Base-by-base conservation (phyloP, 2,888 invertebrate species). In the Geophilus truncorum region DNA sequence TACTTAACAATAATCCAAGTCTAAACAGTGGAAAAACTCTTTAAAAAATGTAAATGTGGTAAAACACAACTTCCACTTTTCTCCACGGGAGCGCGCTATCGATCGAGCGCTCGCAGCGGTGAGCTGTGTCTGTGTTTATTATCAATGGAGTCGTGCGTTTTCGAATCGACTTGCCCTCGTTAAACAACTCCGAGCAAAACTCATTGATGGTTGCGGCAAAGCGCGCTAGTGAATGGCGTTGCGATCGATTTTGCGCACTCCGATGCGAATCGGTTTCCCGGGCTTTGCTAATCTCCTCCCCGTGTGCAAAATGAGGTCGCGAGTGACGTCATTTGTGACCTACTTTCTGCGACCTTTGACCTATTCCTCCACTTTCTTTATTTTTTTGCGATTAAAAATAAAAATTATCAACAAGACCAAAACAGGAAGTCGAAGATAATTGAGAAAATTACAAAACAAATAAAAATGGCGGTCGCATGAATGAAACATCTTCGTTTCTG, bases 261-360 rank as follows among this genome's bases (percentile, higher is more conserved):
- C 36, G 36, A 36, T 36, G n/a, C 51, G 18, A 51, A 51, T 51
- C 51, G 21, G 51, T 51, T 51, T 21, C 51, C 51, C 5, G 5
- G 45, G 45, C 45, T 12, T n/a, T 4, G 15, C 25, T 5, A n/a
- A n/a, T 62, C 62, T 21, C 62, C 57, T 21, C 6, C 21, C 21
- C 70, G 23, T 1, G 23, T 15, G 23, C 62, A 57, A 21, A 57
- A 7, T 21, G 23, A 62, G 23, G 62, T 23, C 23, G 15, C 28
- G 10, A 10, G 2, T 70, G 70, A 70, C 70, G 70, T 70, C 70
- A 70, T 70, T 25, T 28, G 25, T 70, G 70, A 70, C 70, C 70
- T 70, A 70, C 28, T 70, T 70, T 70, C 70, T 12, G 15, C n/a
- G 25, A 70, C 70, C 70, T 70, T 70, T 70, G 25, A 70, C 70